Base-by-base conservation (phyloP, 1,140 invertebrate genomes). In the Drosophila pandora region DNA sequence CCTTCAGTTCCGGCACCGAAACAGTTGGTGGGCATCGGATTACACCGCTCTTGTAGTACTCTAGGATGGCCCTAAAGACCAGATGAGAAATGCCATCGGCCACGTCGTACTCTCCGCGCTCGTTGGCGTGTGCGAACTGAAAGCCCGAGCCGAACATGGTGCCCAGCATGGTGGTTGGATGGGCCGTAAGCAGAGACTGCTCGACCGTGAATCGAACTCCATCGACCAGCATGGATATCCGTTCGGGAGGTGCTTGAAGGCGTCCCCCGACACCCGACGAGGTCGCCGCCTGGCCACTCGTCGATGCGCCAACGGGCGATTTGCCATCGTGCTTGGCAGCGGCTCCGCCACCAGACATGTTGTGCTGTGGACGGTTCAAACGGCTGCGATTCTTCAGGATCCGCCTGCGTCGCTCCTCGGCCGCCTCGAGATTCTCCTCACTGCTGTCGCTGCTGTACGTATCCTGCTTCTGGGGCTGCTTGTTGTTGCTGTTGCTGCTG, bases 81-180 rank as follows among this genome's bases (percentile, higher is more conserved):
- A 96, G 96, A 0, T 98, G 96, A 0, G 98, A 98, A 71, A 99
- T 97, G 0, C 99, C 99, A 71, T 99, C 98, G n/a, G 98, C 98
- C 22, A 99, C 97, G 89, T 99, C 97, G 92, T 97, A 99, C 92
- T 99, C 99, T 2, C 99, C 98, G 8, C 97, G 93, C 72, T 99
- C 97, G 92, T 99, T 99, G 1, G 97, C 95, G 88, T 98, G 96
- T 0, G 96, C 96, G 91, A 98, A 98, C 76, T 99, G 97, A 53
- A 98, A 93, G 47, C 97, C 97, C 13, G 97, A 97, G 90, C 97
- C 97, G 91, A 99, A 99, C 98, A 99, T 99, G 83, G 98, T 95
- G 22, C 98, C 98, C 9, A 98, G 81, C 97, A 98, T 98, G 0
- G 97, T 98, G 90, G 98, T 97, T 4, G 97, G 97, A 92, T 98